Evolutionary conservation across 2,113 vertebrate species (phyloP).

Genomic region (Nicator chloris): DNA sequence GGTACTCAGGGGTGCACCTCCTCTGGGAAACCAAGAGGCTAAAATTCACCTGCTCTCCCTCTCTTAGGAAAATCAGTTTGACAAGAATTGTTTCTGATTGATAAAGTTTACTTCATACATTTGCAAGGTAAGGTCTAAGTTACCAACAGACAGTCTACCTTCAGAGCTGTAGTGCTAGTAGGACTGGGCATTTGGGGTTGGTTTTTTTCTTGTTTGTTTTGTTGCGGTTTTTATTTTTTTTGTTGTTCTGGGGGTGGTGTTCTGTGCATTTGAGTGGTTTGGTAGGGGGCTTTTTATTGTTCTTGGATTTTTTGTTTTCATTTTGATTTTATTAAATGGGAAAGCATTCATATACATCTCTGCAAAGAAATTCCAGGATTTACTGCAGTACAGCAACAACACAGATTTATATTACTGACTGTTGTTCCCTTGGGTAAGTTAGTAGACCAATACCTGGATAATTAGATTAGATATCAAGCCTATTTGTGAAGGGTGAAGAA

Average conservation of each 20-base stretch:
- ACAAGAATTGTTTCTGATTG: background rate
- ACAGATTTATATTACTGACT: background rate
- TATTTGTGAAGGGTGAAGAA: background rate
- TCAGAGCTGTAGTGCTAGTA: background rate
- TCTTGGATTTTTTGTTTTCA: background rate
- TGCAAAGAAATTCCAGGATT: background rate
- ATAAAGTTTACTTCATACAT: background rate
- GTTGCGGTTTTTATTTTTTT: too few relatives aligned
- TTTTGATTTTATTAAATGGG: background rate
- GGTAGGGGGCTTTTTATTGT: fast-evolving
- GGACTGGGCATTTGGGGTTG: background rate
- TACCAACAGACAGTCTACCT: background rate
- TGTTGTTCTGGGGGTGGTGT: too few relatives aligned
- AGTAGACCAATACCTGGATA: background rate
- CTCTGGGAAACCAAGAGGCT: background rate
- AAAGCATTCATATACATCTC: background rate
- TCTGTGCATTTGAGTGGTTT: background rate
- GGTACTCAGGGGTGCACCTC: fast-evolving
- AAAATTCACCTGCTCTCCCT: background rate
- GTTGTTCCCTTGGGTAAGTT: background rate
- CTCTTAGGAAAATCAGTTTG: background rate
- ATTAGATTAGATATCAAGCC: background rate
- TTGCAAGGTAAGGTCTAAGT: background rate
- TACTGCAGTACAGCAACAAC: background rate
- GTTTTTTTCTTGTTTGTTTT: too few relatives aligned